These are phyloP conservation scores for Lepidurus couesii DNA, from an alignment of 1,140 invertebrate genomes.

Conservation along the genomic window DNA sequence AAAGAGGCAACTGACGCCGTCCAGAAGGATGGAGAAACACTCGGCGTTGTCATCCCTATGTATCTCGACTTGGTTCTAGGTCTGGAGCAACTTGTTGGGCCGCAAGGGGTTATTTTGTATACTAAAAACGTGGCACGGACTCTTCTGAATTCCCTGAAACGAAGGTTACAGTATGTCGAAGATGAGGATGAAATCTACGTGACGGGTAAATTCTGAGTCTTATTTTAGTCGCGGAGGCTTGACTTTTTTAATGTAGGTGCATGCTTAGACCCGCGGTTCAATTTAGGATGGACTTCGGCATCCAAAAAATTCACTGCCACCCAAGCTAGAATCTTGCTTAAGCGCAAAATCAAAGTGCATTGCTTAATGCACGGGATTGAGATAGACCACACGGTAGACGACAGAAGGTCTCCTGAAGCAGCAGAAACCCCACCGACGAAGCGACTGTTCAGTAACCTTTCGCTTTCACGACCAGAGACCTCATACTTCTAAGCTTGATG, in stretches of 20 bases:
- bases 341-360: background rate
- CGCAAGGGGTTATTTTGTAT: slow-evolving; percentile 13
- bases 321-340: background rate
- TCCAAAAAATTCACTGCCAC: background rate
- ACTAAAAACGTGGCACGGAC: slow-evolving; percentile 22
- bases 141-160: background rate
- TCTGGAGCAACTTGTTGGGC: slow-evolving; percentile 1
- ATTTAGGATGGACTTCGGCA: background rate
- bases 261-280: slow-evolving; percentile 23
- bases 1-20: slow-evolving; percentile 26
- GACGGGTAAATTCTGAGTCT: background rate
- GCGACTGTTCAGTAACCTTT: background rate
- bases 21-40: slow-evolving; percentile 25
- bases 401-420: background rate
- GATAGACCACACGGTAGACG: slow-evolving; percentile 4
- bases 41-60: slow-evolving; percentile 23
- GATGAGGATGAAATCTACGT: background rate
- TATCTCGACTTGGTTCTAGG: slow-evolving; percentile 23
- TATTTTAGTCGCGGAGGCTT: background rate
- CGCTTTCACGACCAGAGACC: background rate
- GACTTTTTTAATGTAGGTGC: slow-evolving; percentile 26
- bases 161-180: slow-evolving; percentile 25
- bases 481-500: background rate
- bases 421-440: background rate
- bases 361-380: background rate